Evolutionary conservation across 2,113 vertebrate genomes (phyloP).

Genomic region (Myotis brandtii): DNA sequence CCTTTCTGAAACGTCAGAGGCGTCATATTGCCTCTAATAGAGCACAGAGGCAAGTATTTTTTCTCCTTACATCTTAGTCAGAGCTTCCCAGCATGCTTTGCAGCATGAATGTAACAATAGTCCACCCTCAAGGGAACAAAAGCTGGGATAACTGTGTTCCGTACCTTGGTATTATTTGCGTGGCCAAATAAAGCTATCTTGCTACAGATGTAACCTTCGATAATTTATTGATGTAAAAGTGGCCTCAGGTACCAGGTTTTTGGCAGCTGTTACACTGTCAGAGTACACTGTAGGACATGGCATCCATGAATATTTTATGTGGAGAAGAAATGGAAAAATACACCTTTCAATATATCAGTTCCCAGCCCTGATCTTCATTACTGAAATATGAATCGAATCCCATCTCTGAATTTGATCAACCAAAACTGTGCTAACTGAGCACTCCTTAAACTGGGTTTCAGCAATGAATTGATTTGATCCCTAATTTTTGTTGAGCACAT

Average conservation of each 20-base stretch:
- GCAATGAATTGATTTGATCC: slow-evolving; percentile 69
- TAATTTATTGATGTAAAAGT: slow-evolving; percentile 80
- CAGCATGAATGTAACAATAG: slow-evolving; percentile 66
- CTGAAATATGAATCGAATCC: slow-evolving; percentile 78
- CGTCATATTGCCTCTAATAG: neutral
- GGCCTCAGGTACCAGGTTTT: slow-evolving; percentile 78
- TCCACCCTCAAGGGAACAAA: slow-evolving; percentile 72
- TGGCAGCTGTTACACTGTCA: slow-evolving; percentile 79
- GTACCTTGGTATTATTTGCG: slow-evolving; percentile 67
- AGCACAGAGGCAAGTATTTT: slow-evolving; percentile 52
- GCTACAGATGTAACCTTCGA: slow-evolving; percentile 69
- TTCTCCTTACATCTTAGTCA: slow-evolving; percentile 8
- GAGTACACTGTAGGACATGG: slow-evolving; percentile 75
- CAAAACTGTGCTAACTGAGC: slow-evolving; percentile 65
- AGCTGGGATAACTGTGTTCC: slow-evolving; percentile 68
- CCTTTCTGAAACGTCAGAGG: neutral
- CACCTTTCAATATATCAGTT: slow-evolving; percentile 79
- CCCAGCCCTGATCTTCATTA: slow-evolving; percentile 71
- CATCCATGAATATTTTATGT: slow-evolving; percentile 85
- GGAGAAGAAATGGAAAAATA: slow-evolving; percentile 84
- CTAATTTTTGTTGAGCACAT: slow-evolving; percentile 59
- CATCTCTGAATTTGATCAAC: slow-evolving; percentile 73
- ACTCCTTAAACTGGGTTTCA: slow-evolving; percentile 63
- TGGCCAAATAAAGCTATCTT: slow-evolving; percentile 67
- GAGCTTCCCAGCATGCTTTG: slow-evolving; percentile 74